phyloP scores from a whole-genome alignment of 1,140 invertebrate species.

The Musca domestica region DNA sequence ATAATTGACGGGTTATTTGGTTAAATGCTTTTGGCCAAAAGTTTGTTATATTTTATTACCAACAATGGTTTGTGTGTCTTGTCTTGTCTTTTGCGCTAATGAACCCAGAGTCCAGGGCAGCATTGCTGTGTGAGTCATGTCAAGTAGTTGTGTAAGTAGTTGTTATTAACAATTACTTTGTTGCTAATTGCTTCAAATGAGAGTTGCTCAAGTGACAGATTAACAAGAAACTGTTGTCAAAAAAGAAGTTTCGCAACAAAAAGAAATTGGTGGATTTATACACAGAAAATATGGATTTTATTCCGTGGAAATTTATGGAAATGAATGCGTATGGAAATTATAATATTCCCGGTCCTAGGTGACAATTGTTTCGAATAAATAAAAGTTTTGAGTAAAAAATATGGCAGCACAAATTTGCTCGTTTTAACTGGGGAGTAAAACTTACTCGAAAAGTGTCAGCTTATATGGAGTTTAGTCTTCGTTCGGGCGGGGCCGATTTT shows the following conservation, averaged over 20 bases:
- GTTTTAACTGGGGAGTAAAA: no score
- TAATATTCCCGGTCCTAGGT: no score
- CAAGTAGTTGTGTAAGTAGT: slow-evolving; percentile 9
- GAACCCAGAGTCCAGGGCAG: slow-evolving; percentile 3
- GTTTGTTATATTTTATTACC: slow-evolving; percentile 8
- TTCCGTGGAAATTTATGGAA: no score
- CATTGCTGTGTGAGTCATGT: not conserved
- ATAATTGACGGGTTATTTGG: slow-evolving; percentile 21
- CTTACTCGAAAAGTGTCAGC: no score
- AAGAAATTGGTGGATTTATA: no score
- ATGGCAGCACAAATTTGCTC: no score
- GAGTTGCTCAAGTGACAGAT: slow-evolving; percentile 1
- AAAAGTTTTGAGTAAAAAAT: not conserved
- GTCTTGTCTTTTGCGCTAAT: not conserved
- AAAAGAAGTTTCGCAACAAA: no score
- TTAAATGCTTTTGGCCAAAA: slow-evolving; percentile 17
- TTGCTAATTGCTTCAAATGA: slow-evolving; percentile 6
- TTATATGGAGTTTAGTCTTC: no score
- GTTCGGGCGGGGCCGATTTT: no score
- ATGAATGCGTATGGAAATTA: no score
- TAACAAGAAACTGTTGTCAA: not conserved
- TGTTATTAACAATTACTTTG: slow-evolving; percentile 10
- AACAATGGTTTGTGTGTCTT: not conserved
- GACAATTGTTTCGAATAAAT: not conserved
- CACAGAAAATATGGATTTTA: no score